Percentiles rank a stretch among this genome's conserved stretches.
These are phyloP conservation scores for Automeris io DNA, from an alignment of 2,888 invertebrate genomes.

Conservation along the genomic window DNA sequence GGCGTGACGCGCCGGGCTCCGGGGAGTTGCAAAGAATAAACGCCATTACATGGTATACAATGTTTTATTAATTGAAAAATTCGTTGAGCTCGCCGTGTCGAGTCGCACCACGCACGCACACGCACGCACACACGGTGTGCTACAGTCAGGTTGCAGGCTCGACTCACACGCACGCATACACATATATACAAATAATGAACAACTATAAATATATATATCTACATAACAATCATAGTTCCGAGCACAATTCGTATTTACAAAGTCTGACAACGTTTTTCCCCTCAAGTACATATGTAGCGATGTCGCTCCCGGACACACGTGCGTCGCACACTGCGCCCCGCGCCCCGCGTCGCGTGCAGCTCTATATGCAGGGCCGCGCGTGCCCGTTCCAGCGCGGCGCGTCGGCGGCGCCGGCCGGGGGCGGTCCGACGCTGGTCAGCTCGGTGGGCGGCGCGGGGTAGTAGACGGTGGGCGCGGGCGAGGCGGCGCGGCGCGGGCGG, in stretches of 20 bases:
- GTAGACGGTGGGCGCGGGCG: constrained; percentile 48
- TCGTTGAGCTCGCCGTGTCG: neutral
- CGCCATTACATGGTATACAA: neutral
- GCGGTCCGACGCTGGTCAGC: constrained; percentile 22
- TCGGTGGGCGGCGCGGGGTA: constrained; percentile 47
- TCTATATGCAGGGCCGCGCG: constrained; percentile 39
- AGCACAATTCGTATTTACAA: neutral
- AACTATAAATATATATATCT: constrained; percentile 4
- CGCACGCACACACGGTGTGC: neutral
- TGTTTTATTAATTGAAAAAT: neutral
- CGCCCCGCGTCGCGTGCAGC: constrained; percentile 13
- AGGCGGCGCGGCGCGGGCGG: constrained; percentile 27
- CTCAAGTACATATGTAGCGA: neutral
- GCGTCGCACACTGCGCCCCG: constrained; percentile 10
- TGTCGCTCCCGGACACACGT: neutral
- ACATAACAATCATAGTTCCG: constrained; percentile 8
- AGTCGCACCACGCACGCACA: neutral
- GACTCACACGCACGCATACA: neutral
- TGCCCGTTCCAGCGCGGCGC: constrained; percentile 41
- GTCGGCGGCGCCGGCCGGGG: constrained; percentile 21
- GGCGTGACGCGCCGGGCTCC: neutral
- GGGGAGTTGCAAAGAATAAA: neutral
- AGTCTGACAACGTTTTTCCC: neutral
- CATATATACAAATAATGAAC: neutral
- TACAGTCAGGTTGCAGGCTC: neutral